A percentile compares a stretch with the other conserved stretches of the same genome.
phyloP scores from a whole-genome alignment of 2,888 invertebrate genomes.

The Geotrupes spiniger region DNA sequence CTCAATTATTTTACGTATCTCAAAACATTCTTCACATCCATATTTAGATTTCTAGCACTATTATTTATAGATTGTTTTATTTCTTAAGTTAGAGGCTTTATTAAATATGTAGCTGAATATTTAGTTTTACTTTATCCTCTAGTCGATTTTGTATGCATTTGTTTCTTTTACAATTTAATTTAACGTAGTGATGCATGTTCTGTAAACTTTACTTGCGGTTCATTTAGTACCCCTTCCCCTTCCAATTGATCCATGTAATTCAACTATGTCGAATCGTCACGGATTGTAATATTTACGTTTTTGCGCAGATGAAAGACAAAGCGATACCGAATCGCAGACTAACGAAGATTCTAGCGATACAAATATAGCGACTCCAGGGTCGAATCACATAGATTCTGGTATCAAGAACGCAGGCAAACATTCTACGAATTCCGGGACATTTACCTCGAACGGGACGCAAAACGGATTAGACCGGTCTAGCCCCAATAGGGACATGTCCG shows the following conservation, averaged over 20 bases:
- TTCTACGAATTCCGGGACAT: constrained; percentile 39
- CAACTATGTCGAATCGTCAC: too few species aligned
- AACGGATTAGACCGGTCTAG: constrained; percentile 48
- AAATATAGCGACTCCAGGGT: constrained; percentile 52
- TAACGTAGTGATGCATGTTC: too few species aligned
- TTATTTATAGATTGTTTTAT: too few species aligned
- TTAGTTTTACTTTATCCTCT: too few species aligned
- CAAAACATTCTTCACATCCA: constrained; percentile 6
- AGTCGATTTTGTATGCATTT: too few species aligned
- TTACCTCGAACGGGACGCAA: constrained; percentile 41
- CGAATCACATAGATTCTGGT: constrained; percentile 45
- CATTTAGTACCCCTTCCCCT: too few species aligned
- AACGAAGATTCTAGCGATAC: constrained; percentile 71
- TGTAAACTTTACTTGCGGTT: too few species aligned
- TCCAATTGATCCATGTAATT: too few species aligned
- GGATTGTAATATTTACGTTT: constrained; percentile 3
- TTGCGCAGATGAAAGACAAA: constrained; percentile 71
- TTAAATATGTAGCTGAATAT: too few species aligned
- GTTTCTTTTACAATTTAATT: too few species aligned
- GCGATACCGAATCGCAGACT: constrained; percentile 85
- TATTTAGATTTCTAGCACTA: too few species aligned
- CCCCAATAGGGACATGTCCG: constrained; percentile 62
- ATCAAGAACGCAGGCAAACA: constrained; percentile 49
- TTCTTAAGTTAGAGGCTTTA: too few species aligned
- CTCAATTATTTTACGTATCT: constrained; percentile 34